Evolutionary conservation across 2,888 invertebrate genomes (phyloP), one percentile per base, ranked within the genome.

Genomic region (Brachylomia viminalis): DNA sequence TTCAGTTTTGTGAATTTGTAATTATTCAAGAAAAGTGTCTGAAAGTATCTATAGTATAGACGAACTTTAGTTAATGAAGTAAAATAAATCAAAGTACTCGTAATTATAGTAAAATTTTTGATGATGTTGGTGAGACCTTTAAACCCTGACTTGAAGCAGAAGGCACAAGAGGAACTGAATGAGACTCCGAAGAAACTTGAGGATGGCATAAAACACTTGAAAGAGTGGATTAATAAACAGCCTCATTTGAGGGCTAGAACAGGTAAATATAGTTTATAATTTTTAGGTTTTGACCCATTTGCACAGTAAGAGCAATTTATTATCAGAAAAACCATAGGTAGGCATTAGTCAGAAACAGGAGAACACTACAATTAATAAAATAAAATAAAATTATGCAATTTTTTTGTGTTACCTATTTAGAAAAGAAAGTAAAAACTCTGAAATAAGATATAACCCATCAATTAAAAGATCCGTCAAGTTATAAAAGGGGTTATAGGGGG

Each of bases 181-280:
- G 97, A 97, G 91, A 96, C 95, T 86, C 95, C 97, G 0, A 92
- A 92, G 38, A 90, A 94, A 58, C 91, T 97, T 23, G 91, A 90
- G n/a, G 93, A 94, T 45, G 96, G 97, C 86, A 90, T 97, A 33
- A 89, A 94, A 73, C 92, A 95, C 73, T 92, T 97, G 58, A 96
- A 94, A 85, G 94, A 96, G 56, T 97, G 97, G 97, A 89, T 97
- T 49, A 89, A 90, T 8, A 96, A 97, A 84, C 97, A 97, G 84
- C 96, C 96, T 1, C 97, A 97, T 89, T 90, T 97, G 59, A 78
- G 94, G 93, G 27, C 94, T 96, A 85, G 95, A 79, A 80, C 89
- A 86, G 92, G 94, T 94, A 87, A 58, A 74, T 67, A 33, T 33
- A 20, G 38, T 67, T 13, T 38, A n/a, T 33, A 38, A 13, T 23